Evolutionary conservation across 2,888 invertebrate species (phyloP).

Genomic region (Tethea ocularis): DNA sequence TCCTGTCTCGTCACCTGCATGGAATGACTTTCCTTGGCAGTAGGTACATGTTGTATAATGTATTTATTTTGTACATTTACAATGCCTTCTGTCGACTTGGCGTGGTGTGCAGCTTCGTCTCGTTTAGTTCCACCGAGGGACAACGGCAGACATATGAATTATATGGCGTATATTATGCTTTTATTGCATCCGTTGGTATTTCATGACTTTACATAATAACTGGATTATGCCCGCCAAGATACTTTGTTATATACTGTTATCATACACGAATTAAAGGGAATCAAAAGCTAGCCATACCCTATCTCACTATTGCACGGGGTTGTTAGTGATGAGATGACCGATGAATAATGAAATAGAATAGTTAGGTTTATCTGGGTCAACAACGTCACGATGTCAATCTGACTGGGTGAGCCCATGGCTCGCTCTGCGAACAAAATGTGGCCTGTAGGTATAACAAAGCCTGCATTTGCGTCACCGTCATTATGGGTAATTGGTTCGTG

Average conservation of each 20-base stretch:
- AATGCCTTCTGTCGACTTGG: background rate
- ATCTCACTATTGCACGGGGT: background rate
- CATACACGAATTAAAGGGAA: background rate
- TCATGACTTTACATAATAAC: background rate
- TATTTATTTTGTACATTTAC: constrained; percentile 4
- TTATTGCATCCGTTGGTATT: constrained; percentile 4
- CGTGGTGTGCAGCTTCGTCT: background rate
- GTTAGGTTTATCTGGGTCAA: background rate
- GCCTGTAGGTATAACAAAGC: background rate
- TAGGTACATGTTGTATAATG: background rate
- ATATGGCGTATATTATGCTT: background rate
- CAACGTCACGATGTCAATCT: background rate
- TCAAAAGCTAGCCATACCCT: no score
- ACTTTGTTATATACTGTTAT: background rate
- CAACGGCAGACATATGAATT: background rate
- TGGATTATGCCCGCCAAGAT: background rate
- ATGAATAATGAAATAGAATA: background rate
- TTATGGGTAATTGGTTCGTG: background rate
- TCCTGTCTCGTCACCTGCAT: background rate
- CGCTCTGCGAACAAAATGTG: background rate
- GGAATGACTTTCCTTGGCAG: background rate
- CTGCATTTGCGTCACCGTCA: background rate
- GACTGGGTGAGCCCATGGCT: background rate
- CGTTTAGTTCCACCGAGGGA: background rate
- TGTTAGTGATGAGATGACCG: background rate